These are phyloP conservation scores for Mnemiopsis leidyi DNA, from an alignment of 37 sponge, comb jelly and placozoan genomes.

Conservation along the genomic window DNA sequence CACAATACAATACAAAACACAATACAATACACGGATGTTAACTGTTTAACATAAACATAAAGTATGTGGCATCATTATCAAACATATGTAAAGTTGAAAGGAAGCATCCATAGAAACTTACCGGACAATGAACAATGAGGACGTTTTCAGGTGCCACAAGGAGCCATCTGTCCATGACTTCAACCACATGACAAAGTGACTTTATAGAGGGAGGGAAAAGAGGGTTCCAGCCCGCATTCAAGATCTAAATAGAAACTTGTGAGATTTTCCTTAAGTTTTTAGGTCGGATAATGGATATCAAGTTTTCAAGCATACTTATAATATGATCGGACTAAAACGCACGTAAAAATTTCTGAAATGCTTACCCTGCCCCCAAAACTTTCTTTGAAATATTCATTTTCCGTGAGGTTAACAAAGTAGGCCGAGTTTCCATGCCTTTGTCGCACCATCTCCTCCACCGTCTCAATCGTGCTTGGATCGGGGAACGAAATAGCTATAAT, in stretches of 20 bases:
- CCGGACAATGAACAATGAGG: slow-evolving; percentile 19
- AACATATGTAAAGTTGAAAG: no score
- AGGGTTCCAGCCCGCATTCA: slow-evolving; percentile 8
- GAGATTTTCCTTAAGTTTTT: no score
- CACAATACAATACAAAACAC: no score
- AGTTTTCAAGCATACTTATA: no score
- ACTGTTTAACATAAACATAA: no score
- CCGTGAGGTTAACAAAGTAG: slow-evolving; percentile 49
- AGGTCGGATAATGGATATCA: no score
- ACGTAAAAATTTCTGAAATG: neutral
- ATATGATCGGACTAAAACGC: no score
- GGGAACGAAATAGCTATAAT: slow-evolving; percentile 45
- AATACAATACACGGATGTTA: no score
- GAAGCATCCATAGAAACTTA: no score
- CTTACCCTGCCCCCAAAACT: slow-evolving; percentile 29
- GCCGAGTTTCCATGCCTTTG: slow-evolving; percentile 14
- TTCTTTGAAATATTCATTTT: neutral
- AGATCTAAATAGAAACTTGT: neutral
- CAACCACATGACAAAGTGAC: slow-evolving; percentile 5
- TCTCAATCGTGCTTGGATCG: slow-evolving; percentile 28
- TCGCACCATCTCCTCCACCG: slow-evolving; percentile 28
- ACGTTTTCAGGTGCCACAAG: slow-evolving; percentile 17
- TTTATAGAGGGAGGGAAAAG: neutral
- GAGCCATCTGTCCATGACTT: slow-evolving; percentile 62
- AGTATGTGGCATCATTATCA: no score